Percentiles rank a stretch among this genome's conserved stretches.
These are phyloP conservation scores for Scalopus aquaticus DNA, from an alignment of 2,113 vertebrate genomes.

Conservation along the genomic window DNA sequence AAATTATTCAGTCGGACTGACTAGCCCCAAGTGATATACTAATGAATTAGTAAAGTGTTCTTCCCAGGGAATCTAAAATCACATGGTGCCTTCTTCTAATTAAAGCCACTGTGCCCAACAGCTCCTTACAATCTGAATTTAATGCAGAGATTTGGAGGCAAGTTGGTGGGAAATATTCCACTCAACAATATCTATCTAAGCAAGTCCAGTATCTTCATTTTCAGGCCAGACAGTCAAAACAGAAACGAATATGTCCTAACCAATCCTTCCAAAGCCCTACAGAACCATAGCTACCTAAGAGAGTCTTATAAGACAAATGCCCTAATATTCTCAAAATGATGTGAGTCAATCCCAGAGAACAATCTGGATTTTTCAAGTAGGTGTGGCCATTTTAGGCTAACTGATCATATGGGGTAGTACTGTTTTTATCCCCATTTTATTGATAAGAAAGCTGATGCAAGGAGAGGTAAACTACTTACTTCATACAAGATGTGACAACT, in stretches of 20 bases:
- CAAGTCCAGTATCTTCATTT: neutral
- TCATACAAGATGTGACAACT: neutral
- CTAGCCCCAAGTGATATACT: neutral
- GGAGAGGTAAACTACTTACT: neutral
- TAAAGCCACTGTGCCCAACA: neutral
- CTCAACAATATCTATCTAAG: neutral
- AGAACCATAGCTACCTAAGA: neutral
- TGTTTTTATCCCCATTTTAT: neutral
- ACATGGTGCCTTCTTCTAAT: constrained; percentile 8
- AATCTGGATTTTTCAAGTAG: neutral
- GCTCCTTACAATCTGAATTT: neutral
- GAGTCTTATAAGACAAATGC: neutral
- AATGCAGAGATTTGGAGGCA: neutral
- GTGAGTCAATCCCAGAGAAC: neutral
- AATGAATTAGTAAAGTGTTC: neutral
- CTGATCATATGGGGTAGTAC: neutral
- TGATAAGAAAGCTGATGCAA: neutral
- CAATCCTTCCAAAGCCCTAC: neutral
- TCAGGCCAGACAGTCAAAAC: neutral
- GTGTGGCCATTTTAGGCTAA: neutral
- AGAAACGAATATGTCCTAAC: neutral
- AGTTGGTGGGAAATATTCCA: neutral
- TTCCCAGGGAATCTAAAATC: constrained; percentile 16
- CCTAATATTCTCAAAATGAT: neutral
- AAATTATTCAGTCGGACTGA: neutral